Conservation (phyloP, 1,140 invertebrate species). For the Magallana angulata region DNA sequence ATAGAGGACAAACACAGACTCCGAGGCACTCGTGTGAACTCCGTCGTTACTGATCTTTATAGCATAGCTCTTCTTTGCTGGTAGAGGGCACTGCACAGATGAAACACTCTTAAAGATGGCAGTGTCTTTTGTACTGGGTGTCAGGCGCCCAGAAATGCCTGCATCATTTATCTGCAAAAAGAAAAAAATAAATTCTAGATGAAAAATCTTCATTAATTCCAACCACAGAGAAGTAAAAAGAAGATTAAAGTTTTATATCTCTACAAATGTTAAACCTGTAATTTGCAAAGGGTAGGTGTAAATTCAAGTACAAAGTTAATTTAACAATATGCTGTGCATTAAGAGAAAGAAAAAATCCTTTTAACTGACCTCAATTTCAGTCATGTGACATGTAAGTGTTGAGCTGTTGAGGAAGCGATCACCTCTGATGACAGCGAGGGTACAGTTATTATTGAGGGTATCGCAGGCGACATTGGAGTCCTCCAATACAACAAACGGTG, state of each 20-base stretch:
- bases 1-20: conserved; percentile 53
- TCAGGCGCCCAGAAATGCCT: conserved; percentile 22
- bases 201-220: too few relatives aligned
- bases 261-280: too few relatives aligned
- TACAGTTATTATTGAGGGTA: conserved; percentile 49
- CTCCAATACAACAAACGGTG: conserved; percentile 51
- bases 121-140: background rate
- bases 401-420: conserved; percentile 55
- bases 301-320: too few relatives aligned
- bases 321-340: too few relatives aligned
- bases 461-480: conserved; percentile 58
- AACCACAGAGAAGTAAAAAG: too few relatives aligned
- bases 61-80: conserved; percentile 48
- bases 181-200: too few relatives aligned
- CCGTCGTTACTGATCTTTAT: conserved; percentile 60
- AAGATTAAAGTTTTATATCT: too few relatives aligned
- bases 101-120: conserved; percentile 54
- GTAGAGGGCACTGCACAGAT: conserved; percentile 51
- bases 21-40: background rate
- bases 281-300: too few relatives aligned
- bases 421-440: conserved; percentile 48
- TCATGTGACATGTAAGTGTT: conserved; percentile 56
- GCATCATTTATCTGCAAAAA: conserved; percentile 50
- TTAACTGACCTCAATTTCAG: conserved; percentile 58
- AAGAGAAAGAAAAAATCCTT: too few relatives aligned